These are phyloP conservation scores for Hylaeus anthracinus DNA, from an alignment of 1,140 invertebrate species.

Conservation along the genomic window DNA sequence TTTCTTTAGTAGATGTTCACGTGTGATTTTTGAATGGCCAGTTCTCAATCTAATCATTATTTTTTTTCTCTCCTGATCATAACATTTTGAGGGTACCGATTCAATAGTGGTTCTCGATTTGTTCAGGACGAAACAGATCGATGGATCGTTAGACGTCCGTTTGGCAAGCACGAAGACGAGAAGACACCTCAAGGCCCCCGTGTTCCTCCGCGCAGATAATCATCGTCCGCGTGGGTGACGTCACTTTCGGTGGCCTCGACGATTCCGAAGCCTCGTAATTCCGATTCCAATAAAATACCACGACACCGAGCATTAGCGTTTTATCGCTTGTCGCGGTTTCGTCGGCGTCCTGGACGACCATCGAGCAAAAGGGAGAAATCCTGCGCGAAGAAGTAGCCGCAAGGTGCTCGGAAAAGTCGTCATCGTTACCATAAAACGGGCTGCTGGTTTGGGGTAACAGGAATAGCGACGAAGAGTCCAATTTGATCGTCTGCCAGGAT, in stretches of 20 bases:
- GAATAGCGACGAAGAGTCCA: too few species aligned
- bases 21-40: too few species aligned
- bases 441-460: too few species aligned
- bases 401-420: neutral
- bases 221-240: constrained; percentile 15
- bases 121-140: neutral
- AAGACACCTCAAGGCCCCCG: constrained; percentile 14
- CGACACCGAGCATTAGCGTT: neutral
- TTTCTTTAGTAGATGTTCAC: too few species aligned
- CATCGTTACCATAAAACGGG: neutral
- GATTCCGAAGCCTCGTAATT: constrained; percentile 25
- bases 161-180: constrained; percentile 8
- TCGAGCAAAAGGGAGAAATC: neutral
- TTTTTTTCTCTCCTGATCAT: too few species aligned
- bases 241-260: constrained; percentile 8
- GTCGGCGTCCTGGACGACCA: neutral
- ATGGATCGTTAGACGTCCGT: constrained; percentile 8
- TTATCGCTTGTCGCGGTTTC: neutral
- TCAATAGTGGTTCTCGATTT: too few species aligned
- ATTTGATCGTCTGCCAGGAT: too few species aligned
- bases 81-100: too few species aligned
- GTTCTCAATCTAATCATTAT: too few species aligned
- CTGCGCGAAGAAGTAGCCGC: neutral
- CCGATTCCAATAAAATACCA: constrained; percentile 13
- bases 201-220: neutral